phyloP scores from a whole-genome alignment of 2,888 invertebrate genomes.

The Priocnemis perturbator region DNA sequence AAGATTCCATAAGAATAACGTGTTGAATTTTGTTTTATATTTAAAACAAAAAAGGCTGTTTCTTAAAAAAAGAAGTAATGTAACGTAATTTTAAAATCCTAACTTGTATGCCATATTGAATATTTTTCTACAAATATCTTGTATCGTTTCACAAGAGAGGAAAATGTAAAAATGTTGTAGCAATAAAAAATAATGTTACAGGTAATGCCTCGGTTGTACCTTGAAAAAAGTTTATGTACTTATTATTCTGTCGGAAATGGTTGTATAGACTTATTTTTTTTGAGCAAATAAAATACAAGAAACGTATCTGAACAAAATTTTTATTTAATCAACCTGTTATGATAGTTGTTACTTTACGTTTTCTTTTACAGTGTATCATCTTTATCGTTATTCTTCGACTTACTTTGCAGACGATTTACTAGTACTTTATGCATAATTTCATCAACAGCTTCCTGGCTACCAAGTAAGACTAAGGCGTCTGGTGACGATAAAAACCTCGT shows the following conservation, averaged over 20 bases:
- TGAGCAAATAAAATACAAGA: conserved; percentile 10
- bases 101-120: conserved; percentile 22
- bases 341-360: no score
- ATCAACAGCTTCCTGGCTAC: conserved; percentile 40
- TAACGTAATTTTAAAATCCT: conserved; percentile 18
- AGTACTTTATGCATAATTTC: conserved; percentile 28
- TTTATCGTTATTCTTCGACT: no score
- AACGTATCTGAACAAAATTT: conserved; percentile 16
- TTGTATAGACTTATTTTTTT: conserved; percentile 26
- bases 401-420: conserved; percentile 10
- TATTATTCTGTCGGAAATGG: conserved; percentile 19
- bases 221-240: conserved; percentile 10
- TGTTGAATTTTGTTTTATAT: conserved; percentile 11
- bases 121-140: conserved; percentile 25
- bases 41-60: conserved; percentile 22
- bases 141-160: conserved; percentile 20
- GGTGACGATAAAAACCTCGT: conserved; percentile 38
- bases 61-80: conserved; percentile 19
- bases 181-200: conserved; percentile 8
- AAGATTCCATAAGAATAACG: conserved; percentile 5
- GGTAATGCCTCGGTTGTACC: neutral
- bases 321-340: no score
- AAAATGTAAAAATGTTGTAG: neutral
- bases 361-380: no score
- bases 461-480: conserved; percentile 37